phyloP scores from a whole-genome alignment of 2,113 vertebrate species.

The Empidonax traillii region DNA sequence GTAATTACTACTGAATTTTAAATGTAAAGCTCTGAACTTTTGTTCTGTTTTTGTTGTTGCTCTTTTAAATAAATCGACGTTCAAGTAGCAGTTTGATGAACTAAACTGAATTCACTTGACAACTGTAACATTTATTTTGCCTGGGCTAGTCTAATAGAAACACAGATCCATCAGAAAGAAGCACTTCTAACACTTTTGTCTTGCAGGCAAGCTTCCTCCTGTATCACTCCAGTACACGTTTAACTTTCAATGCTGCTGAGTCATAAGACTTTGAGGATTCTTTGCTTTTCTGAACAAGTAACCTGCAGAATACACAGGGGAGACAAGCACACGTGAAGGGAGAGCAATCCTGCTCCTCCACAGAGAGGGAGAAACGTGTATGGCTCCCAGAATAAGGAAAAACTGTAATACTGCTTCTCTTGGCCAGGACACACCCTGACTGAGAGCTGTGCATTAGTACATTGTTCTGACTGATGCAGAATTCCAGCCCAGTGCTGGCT shows the following conservation, averaged over 20 bases:
- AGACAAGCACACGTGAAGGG: not conserved
- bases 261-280: not conserved
- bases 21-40: not conserved
- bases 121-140: not conserved
- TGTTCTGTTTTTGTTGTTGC: not conserved
- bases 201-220: not conserved
- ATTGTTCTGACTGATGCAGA: not conserved
- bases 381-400: not conserved
- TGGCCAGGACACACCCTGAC: not conserved
- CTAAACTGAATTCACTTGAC: not conserved
- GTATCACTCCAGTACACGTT: not conserved
- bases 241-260: not conserved
- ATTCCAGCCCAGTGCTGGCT: not conserved
- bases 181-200: not conserved
- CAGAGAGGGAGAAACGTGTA: not conserved
- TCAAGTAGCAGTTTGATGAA: not conserved
- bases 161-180: not conserved
- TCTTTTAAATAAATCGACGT: not conserved
- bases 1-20: not conserved
- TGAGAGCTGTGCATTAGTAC: not conserved
- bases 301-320: not conserved
- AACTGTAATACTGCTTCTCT: not conserved
- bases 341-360: not conserved
- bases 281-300: not conserved
- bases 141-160: not conserved